These are phyloP conservation scores for Alca torda DNA, from an alignment of 2,797 vertebrate species.

Conservation along the genomic window DNA sequence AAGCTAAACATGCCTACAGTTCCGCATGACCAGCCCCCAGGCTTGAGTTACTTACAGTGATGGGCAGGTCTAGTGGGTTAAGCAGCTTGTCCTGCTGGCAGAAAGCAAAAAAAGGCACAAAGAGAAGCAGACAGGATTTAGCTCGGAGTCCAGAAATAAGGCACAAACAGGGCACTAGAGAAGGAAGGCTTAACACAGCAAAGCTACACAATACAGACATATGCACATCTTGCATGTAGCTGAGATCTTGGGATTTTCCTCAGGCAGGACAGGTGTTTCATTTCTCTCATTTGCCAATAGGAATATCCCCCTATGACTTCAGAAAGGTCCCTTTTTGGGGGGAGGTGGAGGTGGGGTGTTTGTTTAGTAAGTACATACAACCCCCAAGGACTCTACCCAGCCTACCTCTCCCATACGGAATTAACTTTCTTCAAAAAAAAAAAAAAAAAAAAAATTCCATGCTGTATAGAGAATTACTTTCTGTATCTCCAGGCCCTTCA, in stretches of 20 bases:
- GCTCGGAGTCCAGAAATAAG: constrained; percentile 54
- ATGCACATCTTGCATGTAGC: constrained; percentile 13
- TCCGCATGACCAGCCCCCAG: constrained; percentile 45
- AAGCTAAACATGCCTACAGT: background rate
- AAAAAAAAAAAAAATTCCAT: too few species aligned
- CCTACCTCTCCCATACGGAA: background rate
- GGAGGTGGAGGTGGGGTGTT: background rate
- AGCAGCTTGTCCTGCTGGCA: constrained; percentile 88
- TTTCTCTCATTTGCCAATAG: background rate
- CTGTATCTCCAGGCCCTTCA: background rate
- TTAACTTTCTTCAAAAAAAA: background rate
- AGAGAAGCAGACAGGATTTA: constrained; percentile 80
- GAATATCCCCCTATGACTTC: background rate
- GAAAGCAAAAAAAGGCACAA: constrained; percentile 79
- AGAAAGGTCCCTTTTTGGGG: background rate
- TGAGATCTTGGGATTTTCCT: background rate
- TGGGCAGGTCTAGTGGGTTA: constrained; percentile 92
- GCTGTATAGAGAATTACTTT: background rate
- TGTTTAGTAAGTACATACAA: background rate
- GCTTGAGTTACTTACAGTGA: constrained; percentile 88
- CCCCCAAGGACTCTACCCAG: background rate
- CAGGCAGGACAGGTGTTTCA: background rate
- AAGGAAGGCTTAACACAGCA: constrained; percentile 66
- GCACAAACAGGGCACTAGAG: constrained; percentile 54
- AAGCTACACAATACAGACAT: constrained; percentile 72